Evolutionary conservation across 1,140 invertebrate species (phyloP).

Genomic region (Brachionus sp.): DNA sequence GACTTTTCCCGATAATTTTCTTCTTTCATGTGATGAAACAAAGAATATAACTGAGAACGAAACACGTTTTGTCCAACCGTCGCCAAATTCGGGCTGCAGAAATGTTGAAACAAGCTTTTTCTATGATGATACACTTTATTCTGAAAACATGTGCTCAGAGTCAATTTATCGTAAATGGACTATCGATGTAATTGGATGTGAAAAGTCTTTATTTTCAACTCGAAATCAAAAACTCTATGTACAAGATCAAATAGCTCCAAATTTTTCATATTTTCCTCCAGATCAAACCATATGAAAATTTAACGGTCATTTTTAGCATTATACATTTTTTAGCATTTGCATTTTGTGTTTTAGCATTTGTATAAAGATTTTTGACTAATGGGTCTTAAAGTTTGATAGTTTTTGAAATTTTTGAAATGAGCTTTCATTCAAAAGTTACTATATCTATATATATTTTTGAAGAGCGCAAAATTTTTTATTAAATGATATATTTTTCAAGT

Average conservation of each 20-base stretch:
- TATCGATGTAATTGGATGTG: neutral
- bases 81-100: neutral
- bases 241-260: neutral
- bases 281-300: no score
- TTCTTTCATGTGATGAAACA: neutral
- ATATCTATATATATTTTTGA: no score
- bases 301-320: no score
- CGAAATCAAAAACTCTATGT: neutral
- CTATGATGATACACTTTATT: neutral
- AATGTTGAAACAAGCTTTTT: neutral
- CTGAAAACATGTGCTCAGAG: neutral
- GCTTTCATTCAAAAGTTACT: no score
- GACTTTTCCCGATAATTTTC: neutral
- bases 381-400: no score
- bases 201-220: neutral
- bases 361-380: no score
- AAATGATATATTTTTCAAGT: no score
- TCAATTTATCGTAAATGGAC: neutral
- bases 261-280: neutral
- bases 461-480: no score
- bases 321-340: no score
- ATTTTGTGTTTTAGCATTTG: no score
- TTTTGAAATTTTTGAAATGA: no score
- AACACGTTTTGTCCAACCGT: neutral
- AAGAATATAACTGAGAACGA: neutral